Base-by-base conservation (phyloP, 2,797 vertebrate genomes). In the Melopsittacus undulatus region DNA sequence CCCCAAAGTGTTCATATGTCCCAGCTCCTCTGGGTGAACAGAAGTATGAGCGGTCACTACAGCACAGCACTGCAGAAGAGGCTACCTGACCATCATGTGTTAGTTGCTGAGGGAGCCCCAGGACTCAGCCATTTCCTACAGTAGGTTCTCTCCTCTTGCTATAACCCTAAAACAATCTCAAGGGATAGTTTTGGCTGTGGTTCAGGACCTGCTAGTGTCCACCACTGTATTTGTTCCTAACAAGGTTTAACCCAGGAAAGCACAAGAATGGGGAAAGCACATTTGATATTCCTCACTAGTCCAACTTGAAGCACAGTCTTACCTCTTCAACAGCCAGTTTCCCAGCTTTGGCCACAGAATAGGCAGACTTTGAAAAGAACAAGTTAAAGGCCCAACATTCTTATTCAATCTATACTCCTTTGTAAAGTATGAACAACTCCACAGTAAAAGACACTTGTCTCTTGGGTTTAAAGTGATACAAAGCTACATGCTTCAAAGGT, bases 41-140 rank as follows among this genome's bases (percentile, higher is more conserved):
- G 76, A 45, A 64, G 40, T 7, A 4, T 1, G 34, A 62, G 42
- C 1, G 32, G 20, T 24, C 27, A 21, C 38, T 14, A 9, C 49
- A 30, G 36, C 54, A 8, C 24, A 29, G 30, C 7, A 1, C 54
- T 34, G 69, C 77, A 40, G 24, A 21, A 42, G 32, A 20, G 18
- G 10, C 21, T 11, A 4, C 51, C 5, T 9, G 19, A 7, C 24
- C 36, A 5, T 13, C 61, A 5, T 34, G 16, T 2, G 3, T 20
- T 13, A 38, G 36, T 15, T 30, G 16, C n/a, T 13, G 32, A 24
- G 30, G 19, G 17, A 45, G 5, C 51, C 20, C 21, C 17, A 2
- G 43, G 16, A 48, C 6, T 5, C 8, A 3, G 29, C 42, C 3
- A 1, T 17, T 10, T 34, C 45, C 62, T 6, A 4, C 9, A 0